These are phyloP conservation scores for Aphelinus atriplicis DNA, from an alignment of 1,140 invertebrate genomes.

Conservation along the genomic window DNA sequence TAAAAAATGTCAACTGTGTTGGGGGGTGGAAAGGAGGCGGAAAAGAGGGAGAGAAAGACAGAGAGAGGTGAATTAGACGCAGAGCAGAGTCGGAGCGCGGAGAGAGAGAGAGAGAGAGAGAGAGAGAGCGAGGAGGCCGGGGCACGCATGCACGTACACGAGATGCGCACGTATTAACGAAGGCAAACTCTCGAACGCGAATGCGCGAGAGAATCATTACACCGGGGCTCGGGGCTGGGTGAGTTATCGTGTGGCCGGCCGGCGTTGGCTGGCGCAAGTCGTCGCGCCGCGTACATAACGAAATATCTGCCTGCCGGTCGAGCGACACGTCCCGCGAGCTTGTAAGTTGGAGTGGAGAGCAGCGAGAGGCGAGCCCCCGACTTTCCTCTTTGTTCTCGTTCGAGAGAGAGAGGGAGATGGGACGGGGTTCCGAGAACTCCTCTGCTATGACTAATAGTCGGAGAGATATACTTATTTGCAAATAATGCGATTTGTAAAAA, in stretches of 20 bases:
- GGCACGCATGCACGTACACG: no score
- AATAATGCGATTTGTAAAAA: constrained; percentile 41
- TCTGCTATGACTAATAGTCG: constrained; percentile 39
- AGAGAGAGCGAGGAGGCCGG: no score
- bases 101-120: no score
- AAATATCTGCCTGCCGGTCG: not conserved
- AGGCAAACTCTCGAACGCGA: no score
- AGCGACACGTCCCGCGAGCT: not conserved
- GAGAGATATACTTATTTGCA: constrained; percentile 40
- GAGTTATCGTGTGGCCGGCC: no score
- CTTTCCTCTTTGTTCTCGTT: constrained; percentile 37
- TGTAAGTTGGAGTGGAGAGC: not conserved
- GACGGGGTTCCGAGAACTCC: not conserved
- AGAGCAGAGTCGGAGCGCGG: not conserved
- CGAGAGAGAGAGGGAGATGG: not conserved
- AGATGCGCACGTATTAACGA: no score
- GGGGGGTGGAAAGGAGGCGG: not conserved
- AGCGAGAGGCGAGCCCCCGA: not conserved
- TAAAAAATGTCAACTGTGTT: constrained; percentile 24
- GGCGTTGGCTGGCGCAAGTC: no score
- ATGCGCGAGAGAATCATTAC: no score
- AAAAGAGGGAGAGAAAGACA: not conserved
- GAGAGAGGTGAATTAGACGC: not conserved
- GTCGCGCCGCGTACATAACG: not conserved
- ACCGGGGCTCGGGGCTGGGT: no score